Conservation (phyloP, 1,140 invertebrate species). For the Drosophila punjabiensis region DNA sequence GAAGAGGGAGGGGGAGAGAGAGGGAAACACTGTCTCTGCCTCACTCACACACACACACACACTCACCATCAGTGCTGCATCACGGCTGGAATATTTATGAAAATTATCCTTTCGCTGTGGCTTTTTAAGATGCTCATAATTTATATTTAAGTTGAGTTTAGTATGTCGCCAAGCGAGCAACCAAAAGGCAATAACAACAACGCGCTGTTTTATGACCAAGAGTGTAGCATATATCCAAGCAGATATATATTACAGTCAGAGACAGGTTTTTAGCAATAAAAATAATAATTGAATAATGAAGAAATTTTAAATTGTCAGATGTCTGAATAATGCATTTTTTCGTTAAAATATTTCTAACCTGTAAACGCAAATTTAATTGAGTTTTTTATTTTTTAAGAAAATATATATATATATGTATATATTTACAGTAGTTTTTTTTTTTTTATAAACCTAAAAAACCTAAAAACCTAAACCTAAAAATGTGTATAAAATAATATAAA, state of each 20-base stretch:
- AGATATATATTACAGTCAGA: not conserved
- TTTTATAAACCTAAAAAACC: no score
- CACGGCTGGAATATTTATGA: conserved; percentile 79
- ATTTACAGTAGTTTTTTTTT: no score
- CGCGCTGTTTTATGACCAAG: conserved; percentile 38
- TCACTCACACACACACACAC: conserved; percentile 15
- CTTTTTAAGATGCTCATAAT: conserved; percentile 84
- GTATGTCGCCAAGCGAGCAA: conserved; percentile 70
- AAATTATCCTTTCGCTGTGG: conserved; percentile 83
- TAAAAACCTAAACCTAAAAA: no score
- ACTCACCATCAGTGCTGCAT: conserved; percentile 8
- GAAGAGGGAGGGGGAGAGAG: conserved; percentile 10
- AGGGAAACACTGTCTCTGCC: not conserved
- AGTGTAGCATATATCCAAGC: conserved; percentile 8
- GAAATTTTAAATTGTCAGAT: no score
- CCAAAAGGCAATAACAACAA: conserved; percentile 45
- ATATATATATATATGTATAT: no score
- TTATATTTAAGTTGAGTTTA: conserved; percentile 83
- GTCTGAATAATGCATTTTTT: not conserved
- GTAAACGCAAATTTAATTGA: no score
- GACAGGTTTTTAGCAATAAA: not conserved
- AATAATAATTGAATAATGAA: not conserved
- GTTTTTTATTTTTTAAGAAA: no score
- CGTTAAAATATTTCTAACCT: not conserved
- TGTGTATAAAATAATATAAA: no score